A percentile compares a stretch with the other conserved stretches of the same genome.
These are phyloP conservation scores for Pseudotriccus pelzelni DNA, from an alignment of 2,797 vertebrate species.

Conservation along the genomic window DNA sequence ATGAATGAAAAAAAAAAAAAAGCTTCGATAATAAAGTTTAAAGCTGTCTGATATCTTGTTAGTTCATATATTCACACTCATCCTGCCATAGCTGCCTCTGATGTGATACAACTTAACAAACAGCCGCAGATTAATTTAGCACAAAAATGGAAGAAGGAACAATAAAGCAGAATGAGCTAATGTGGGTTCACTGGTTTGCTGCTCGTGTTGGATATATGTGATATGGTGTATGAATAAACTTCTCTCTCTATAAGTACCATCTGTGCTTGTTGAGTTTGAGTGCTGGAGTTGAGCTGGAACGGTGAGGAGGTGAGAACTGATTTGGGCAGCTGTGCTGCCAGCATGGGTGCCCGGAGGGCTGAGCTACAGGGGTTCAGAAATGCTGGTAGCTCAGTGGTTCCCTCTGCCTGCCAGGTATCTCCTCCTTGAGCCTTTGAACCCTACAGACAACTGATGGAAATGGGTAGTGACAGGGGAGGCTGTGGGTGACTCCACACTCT, in stretches of 20 bases:
- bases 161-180: background rate
- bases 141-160: background rate
- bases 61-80: background rate
- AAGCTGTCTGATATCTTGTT: background rate
- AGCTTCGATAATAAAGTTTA: slow-evolving; percentile 42
- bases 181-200: background rate
- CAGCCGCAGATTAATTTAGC: background rate
- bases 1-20: background rate
- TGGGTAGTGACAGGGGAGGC: rapidly evolving
- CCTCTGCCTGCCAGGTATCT: background rate
- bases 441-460: rapidly evolving
- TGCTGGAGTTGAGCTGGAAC: background rate
- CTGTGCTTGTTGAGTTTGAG: background rate
- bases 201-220: background rate
- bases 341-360: background rate
- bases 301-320: background rate
- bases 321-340: background rate
- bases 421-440: background rate
- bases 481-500: rapidly evolving
- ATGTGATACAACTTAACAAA: background rate
- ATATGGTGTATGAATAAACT: background rate
- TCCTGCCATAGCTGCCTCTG: background rate
- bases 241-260: background rate
- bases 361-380: rapidly evolving
- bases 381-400: background rate